phyloP scores from a whole-genome alignment of 1,140 invertebrate genomes.

The Sitophilus oryzae region DNA sequence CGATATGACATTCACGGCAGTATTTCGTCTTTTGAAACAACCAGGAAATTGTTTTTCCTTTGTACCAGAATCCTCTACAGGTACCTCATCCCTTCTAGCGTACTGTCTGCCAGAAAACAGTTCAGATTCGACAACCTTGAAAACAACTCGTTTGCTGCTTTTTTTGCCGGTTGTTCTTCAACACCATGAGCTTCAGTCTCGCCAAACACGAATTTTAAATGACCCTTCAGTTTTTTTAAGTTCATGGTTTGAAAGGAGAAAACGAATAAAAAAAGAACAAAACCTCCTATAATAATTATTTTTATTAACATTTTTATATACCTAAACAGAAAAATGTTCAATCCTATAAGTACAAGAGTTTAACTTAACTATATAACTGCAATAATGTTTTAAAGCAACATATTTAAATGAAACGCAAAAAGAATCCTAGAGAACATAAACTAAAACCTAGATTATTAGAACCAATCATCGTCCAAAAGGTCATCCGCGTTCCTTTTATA shows the following conservation, averaged over 20 bases:
- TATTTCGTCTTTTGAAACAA: conserved; percentile 12
- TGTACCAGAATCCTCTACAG: background rate
- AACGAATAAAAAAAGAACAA: no score
- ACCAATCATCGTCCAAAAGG: conserved; percentile 15
- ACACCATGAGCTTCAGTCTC: background rate
- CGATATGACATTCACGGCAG: conserved; percentile 16
- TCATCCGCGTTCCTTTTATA: conserved; percentile 13
- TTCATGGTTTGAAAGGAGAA: no score
- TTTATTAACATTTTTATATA: background rate
- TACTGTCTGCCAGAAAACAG: conserved; percentile 12
- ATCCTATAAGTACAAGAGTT: no score
- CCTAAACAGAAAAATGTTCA: background rate
- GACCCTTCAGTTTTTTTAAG: conserved; percentile 19
- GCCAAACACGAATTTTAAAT: conserved; percentile 25
- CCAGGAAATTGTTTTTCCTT: background rate
- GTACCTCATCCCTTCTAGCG: background rate
- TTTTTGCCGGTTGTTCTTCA: background rate
- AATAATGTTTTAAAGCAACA: no score
- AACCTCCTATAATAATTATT: no score
- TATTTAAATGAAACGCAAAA: no score
- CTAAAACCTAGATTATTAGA: conserved; percentile 10
- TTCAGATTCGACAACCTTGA: conserved; percentile 4
- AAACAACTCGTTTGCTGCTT: conserved; percentile 13
- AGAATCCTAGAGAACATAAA: no score
- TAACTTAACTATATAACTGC: no score